phyloP scores from a whole-genome alignment of 2,888 invertebrate genomes.

The Xylota segnis region DNA sequence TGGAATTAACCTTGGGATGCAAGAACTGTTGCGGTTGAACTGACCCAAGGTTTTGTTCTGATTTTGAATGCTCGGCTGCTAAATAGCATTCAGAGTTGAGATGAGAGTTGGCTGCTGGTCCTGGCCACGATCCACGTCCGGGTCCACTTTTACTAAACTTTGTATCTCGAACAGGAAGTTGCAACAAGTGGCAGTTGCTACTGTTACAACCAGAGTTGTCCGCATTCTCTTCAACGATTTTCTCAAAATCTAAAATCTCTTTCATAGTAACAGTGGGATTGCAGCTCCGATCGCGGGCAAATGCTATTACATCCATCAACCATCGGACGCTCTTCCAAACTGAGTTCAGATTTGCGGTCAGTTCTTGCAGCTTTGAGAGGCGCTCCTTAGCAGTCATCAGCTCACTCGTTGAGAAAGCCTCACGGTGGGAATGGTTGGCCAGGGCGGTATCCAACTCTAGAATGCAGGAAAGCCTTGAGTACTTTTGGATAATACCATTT shows the following conservation, averaged over 20 bases:
- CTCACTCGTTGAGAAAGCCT: slow-evolving; percentile 97
- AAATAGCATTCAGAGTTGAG: slow-evolving; percentile 85
- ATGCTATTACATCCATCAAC: slow-evolving; percentile 97
- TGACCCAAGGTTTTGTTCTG: slow-evolving; percentile 88
- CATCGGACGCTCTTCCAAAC: slow-evolving; percentile 98
- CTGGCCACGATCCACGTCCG: slow-evolving; percentile 94
- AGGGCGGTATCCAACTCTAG: slow-evolving; percentile 96
- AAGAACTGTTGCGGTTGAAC: slow-evolving; percentile 69
- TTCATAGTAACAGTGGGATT: slow-evolving; percentile 83
- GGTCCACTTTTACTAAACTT: slow-evolving; percentile 91
- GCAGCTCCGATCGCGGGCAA: slow-evolving; percentile 92
- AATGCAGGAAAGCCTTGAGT: slow-evolving; percentile 96
- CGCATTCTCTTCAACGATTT: slow-evolving; percentile 77
- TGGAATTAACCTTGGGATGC: slow-evolving; percentile 71
- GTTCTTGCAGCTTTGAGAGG: slow-evolving; percentile 91
- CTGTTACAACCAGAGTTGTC: slow-evolving; percentile 49
- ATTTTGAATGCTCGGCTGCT: slow-evolving; percentile 92
- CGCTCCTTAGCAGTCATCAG: slow-evolving; percentile 94
- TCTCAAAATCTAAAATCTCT: slow-evolving; percentile 82
- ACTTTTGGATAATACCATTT: slow-evolving; percentile 94
- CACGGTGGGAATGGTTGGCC: slow-evolving; percentile 96
- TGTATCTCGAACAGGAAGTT: slow-evolving; percentile 86
- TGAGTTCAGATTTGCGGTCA: slow-evolving; percentile 93
- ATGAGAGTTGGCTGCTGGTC: slow-evolving; percentile 87
- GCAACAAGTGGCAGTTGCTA: slow-evolving; percentile 82